Conservation (phyloP, 2,113 vertebrate species). For the Bettongia penicillata region DNA sequence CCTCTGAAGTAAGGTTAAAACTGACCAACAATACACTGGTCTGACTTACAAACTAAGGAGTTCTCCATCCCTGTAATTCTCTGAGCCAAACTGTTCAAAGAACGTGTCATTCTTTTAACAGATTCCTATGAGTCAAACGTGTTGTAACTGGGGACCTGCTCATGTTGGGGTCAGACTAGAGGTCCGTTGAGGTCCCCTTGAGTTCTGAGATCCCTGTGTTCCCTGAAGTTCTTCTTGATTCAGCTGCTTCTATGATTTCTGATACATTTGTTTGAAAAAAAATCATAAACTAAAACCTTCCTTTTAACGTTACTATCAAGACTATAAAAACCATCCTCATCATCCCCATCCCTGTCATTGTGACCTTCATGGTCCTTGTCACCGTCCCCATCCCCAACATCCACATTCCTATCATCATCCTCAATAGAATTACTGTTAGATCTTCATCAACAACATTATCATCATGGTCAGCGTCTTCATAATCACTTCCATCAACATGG, state of each 20-base stretch:
- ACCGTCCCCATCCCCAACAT: neutral
- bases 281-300: neutral
- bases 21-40: neutral
- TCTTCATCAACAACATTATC: neutral
- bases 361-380: neutral
- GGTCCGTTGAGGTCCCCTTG: neutral
- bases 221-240: neutral
- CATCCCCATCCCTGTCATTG: neutral
- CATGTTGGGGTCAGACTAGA: neutral
- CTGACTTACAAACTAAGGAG: neutral
- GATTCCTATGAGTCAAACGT: neutral
- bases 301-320: neutral
- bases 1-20: neutral
- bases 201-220: neutral
- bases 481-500: neutral
- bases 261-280: neutral
- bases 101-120: neutral
- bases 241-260: neutral
- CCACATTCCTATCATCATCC: neutral
- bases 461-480: neutral
- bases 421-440: neutral
- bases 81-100: neutral
- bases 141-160: neutral
- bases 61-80: neutral
- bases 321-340: neutral